These are phyloP conservation scores for Microcebus griseorufus DNA, from an alignment of 2,113 vertebrate genomes.

Conservation along the genomic window DNA sequence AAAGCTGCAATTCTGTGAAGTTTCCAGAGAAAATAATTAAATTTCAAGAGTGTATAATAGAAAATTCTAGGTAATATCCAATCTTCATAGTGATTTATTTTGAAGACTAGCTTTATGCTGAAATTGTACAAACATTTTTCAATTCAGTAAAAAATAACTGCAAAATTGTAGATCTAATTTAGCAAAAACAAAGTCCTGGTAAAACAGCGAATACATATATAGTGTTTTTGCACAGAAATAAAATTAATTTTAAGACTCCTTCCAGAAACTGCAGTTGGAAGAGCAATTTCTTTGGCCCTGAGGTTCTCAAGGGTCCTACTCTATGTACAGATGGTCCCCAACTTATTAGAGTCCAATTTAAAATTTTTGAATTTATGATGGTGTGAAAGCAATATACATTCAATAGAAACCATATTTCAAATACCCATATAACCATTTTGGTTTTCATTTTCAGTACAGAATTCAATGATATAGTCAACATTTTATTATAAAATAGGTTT, in stretches of 20 bases:
- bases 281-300: neutral
- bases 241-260: neutral
- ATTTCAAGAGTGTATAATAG: neutral
- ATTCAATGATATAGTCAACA: neutral
- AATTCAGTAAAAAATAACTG: neutral
- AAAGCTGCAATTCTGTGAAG: neutral
- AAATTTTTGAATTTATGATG: neutral
- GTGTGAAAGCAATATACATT: neutral
- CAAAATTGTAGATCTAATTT: neutral
- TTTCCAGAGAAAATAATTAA: constrained; percentile 1
- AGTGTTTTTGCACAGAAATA: neutral
- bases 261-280: neutral
- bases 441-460: neutral
- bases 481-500: neutral
- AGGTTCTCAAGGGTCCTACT: neutral
- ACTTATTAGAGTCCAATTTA: neutral
- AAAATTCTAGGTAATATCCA: neutral
- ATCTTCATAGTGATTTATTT: constrained; percentile 11
- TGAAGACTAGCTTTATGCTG: neutral
- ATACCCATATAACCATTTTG: neutral
- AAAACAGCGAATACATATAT: neutral
- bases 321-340: too few relatives aligned
- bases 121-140: neutral
- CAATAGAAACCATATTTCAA: neutral
- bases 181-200: neutral